phyloP scores from a whole-genome alignment of 2,797 vertebrate species.

The Crocidura indochinensis region DNA sequence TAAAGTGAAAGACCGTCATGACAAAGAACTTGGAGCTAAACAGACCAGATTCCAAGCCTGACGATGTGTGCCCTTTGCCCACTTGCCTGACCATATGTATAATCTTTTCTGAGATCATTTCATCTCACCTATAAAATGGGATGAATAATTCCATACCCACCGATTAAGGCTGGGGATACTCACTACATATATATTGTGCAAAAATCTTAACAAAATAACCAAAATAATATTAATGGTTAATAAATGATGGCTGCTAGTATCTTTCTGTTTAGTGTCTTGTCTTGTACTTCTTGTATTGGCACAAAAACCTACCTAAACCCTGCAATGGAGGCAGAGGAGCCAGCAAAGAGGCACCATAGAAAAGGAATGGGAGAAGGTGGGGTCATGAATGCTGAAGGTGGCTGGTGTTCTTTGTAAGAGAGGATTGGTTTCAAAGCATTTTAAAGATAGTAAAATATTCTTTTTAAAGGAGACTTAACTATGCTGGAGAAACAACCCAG shows the following conservation, averaged over 20 bases:
- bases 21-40: not conserved
- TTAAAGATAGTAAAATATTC: conserved; percentile 26
- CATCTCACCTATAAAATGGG: not conserved
- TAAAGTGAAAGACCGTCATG: not conserved
- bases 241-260: not conserved
- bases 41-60: not conserved
- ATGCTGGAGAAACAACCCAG: no score
- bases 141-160: not conserved
- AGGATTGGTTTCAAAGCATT: not conserved
- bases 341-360: not conserved
- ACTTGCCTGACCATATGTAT: not conserved
- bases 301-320: not conserved
- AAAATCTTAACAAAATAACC: conserved; percentile 36
- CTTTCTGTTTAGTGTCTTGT: not conserved
- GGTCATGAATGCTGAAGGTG: not conserved
- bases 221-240: not conserved
- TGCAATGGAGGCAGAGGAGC: not conserved
- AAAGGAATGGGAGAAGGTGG: not conserved
- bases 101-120: conserved; percentile 8
- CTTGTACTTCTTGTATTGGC: not conserved
- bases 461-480: no score
- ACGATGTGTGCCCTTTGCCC: not conserved
- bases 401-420: not conserved
- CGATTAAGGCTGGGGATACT: not conserved
- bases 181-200: conserved; percentile 11